Evolutionary conservation across 2,888 invertebrate species (phyloP), one percentile per base, ranked within the genome.

Genomic region (Erebia epiphron): DNA sequence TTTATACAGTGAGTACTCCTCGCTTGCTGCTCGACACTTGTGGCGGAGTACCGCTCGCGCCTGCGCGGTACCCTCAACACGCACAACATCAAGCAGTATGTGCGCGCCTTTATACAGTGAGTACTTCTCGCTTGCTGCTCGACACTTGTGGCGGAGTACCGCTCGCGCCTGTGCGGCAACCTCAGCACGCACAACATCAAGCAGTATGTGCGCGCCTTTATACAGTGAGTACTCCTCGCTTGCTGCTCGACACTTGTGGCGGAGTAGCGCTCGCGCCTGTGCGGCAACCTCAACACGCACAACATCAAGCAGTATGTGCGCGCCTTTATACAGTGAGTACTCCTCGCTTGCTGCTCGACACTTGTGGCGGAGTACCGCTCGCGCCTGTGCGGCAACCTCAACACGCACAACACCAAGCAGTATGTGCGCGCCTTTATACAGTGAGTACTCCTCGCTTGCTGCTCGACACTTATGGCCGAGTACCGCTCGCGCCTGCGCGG

Each of bases 341-440:
- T 21, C 21, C 21, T 21, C 2, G 2, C 21, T 2, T 2, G 2
- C 21, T 21, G 21, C 21, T 21, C 21, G 21, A 21, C 21, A 21
- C 21, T 21, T 21, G 21, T 97, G 78, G 89, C 94, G 67, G 96
- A 96, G 82, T 97, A 96, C 89, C 95, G 97, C 77, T 95, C 96
- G 74, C 95, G 96, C 64, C 94, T 97, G 78, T 95, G 96, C 76
- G 94, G 95, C 1, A 95, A 96, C 76, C 95, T 97, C 78, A 97
- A 97, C 89, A 95, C 96, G 65, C 96, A 96, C 86, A 98, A 97
- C 89, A 95, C 97, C 83, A 96, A 97, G 87, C 95, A 95, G 79
- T 97, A 97, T 85, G 97, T 97, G 66, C 95, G 96, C 83, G 95
- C 97, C 61, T 97, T 97, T 88, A 95, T 97, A 88, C 96, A 95